phyloP scores from a whole-genome alignment of 2,888 invertebrate species.

The Latheticus oryzae region DNA sequence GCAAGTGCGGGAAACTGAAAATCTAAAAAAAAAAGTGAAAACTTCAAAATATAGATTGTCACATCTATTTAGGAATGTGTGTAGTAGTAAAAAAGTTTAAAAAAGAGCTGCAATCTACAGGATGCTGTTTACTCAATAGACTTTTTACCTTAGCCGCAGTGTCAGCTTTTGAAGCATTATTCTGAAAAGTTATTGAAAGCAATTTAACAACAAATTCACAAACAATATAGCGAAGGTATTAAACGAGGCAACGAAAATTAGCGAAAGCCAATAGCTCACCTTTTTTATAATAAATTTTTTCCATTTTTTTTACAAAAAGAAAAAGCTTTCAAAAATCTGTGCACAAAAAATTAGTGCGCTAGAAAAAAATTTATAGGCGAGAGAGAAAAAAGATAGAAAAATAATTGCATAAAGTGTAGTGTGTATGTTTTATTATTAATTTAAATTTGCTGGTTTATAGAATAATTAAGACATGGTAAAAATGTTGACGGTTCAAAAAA shows the following conservation, averaged over 20 bases:
- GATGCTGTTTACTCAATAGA: conserved; percentile 22
- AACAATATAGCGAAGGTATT: too few relatives aligned
- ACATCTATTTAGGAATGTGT: conserved; percentile 35
- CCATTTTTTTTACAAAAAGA: conserved; percentile 34
- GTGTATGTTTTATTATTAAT: conserved; percentile 41
- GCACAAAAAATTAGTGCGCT: conserved; percentile 31
- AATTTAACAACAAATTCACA: conserved; percentile 14
- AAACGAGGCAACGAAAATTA: conserved; percentile 34
- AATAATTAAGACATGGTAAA: conserved; percentile 24
- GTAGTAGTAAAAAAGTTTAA: conserved; percentile 22
- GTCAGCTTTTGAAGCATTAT: conserved; percentile 48
- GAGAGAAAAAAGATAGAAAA: conserved; percentile 39
- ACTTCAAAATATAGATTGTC: conserved; percentile 27
- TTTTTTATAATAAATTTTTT: too few relatives aligned
- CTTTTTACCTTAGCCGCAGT: conserved; percentile 50
- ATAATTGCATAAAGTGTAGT: conserved; percentile 37
- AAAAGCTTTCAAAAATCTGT: conserved; percentile 40
- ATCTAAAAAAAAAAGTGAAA: conserved; percentile 29
- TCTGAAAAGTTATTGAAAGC: conserved; percentile 51
- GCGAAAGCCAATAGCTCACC: conserved; percentile 48
- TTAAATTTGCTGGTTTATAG: conserved; percentile 20
- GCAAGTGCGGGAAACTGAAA: conserved; percentile 13
- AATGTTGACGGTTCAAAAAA: conserved; percentile 29
- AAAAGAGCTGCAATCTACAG: conserved; percentile 12
- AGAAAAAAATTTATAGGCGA: conserved; percentile 26